Base-by-base conservation (phyloP, 2,113 vertebrate species). In the Paradoxurus hermaphroditus region DNA sequence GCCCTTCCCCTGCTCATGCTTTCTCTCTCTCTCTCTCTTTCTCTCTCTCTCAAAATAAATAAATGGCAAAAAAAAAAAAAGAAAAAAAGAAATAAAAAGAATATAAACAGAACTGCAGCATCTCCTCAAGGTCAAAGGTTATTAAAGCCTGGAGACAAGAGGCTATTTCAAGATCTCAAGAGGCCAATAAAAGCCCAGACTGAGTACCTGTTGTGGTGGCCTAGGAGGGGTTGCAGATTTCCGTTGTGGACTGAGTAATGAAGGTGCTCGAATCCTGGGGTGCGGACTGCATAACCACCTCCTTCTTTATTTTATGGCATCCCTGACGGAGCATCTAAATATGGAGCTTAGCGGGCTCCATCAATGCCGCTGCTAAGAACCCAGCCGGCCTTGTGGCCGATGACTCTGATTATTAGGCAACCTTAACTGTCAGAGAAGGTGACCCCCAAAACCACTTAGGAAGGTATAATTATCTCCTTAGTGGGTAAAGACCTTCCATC, bases 361-460 rank as follows among this genome's bases (percentile, higher is more conserved):
- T 82, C 63, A 44, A 10, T 27, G 34, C 75, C n/a, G 34, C 29
- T 51, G 79, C 7, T 15, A 67, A 92, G 91, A 94, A 72, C 41
- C 88, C 70, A 27, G 46, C 36, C 82, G 29, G 46, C 14, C 49
- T 11, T 10, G 8, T 31, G 31, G 72, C n/a, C 0, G 1, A 13
- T 6, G 53, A 89, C 7, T 77, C 39, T 81, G 51, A 62, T 46
- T 36, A 49, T 51, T n/a, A 81, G 72, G 39, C 49, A 84, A 41
- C 75, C 7, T 79, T 51, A 67, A 6, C 25, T 3, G 0, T 29
- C 86, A 84, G 59, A 65, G 41, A 89, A 97, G 90, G 86, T 92
- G 92, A 92, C 87, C 81, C 95, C 75, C 34, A 73, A 95, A 90
- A 95, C 73, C 53, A 89, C 73, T 84, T 67, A 63, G 86, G 29